phyloP scores from a whole-genome alignment of 1,140 invertebrate genomes.

The Tribolium castaneum region DNA sequence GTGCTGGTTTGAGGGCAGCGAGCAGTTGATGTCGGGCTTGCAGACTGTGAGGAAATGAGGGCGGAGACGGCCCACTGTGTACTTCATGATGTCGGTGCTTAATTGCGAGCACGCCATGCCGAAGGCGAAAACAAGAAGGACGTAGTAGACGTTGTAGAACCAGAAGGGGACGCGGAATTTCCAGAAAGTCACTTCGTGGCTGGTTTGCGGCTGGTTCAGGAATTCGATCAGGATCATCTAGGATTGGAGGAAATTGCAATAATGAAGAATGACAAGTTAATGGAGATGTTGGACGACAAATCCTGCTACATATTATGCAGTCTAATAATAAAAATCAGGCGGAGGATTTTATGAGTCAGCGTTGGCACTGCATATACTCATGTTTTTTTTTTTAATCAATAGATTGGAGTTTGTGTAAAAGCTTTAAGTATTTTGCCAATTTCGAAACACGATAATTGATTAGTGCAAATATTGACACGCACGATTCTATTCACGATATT shows the following conservation, averaged over 20 bases:
- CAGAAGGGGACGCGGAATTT: constrained; percentile 74
- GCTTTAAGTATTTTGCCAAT: no score
- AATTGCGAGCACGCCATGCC: constrained; percentile 86
- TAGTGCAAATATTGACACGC: neutral
- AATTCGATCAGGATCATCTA: constrained; percentile 74
- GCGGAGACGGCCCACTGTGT: constrained; percentile 88
- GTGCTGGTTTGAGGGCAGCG: constrained; percentile 67
- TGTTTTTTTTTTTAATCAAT: neutral
- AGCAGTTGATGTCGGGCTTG: constrained; percentile 72
- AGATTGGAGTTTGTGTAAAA: neutral
- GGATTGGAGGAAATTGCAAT: constrained; percentile 32
- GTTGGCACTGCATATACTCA: neutral
- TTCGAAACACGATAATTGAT: neutral
- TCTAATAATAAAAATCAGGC: constrained; percentile 7
- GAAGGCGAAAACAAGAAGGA: constrained; percentile 84
- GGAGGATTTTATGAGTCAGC: neutral
- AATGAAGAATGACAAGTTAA: constrained; percentile 4
- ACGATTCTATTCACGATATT: neutral
- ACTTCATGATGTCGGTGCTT: constrained; percentile 91
- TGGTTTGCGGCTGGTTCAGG: constrained; percentile 66
- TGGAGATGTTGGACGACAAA: neutral
- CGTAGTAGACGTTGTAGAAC: constrained; percentile 78
- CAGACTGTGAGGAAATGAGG: constrained; percentile 92
- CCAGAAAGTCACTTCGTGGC: constrained; percentile 65
- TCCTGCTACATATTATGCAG: neutral